Conservation (phyloP, 1,140 invertebrate genomes). For the Maconellicoccus hirsutus region DNA sequence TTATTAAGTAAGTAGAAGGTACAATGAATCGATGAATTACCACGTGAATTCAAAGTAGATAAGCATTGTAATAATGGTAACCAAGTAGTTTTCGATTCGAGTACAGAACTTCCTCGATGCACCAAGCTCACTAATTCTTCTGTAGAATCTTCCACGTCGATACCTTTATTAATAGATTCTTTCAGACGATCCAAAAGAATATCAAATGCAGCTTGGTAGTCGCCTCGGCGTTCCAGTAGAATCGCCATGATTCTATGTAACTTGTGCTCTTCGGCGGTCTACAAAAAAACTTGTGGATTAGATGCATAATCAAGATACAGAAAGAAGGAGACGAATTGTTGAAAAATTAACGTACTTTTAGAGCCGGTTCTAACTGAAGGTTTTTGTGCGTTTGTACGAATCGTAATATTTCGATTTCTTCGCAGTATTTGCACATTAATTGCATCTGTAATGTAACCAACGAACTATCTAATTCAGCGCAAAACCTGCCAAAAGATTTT, state of each 20-base stretch:
- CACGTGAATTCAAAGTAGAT: slow-evolving; percentile 30
- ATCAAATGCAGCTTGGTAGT: slow-evolving; percentile 32
- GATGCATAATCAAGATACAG: neutral
- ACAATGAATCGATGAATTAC: slow-evolving; percentile 13
- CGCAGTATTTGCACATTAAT: slow-evolving; percentile 25
- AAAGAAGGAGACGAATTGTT: neutral
- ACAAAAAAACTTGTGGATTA: neutral
- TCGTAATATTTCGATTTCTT: slow-evolving; percentile 22
- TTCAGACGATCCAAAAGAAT: slow-evolving; percentile 29
- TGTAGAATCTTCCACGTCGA: slow-evolving; percentile 29
- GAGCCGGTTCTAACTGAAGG: slow-evolving; percentile 24
- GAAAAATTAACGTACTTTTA: slow-evolving; percentile 9
- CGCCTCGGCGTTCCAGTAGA: slow-evolving; percentile 31
- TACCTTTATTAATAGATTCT: slow-evolving; percentile 28
- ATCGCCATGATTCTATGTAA: slow-evolving; percentile 31
- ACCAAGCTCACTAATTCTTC: slow-evolving; percentile 31
- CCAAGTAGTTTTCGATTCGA: slow-evolving; percentile 32
- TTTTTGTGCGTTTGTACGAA: slow-evolving; percentile 25
- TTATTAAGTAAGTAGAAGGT: neutral
- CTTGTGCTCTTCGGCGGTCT: slow-evolving; percentile 23
- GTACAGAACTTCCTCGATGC: slow-evolving; percentile 29
- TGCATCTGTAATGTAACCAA: slow-evolving; percentile 26
- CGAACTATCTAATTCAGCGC: slow-evolving; percentile 11
- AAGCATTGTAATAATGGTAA: slow-evolving; percentile 31
- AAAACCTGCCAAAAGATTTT: no score